A percentile compares a stretch with the other conserved stretches of the same genome.
phyloP scores from a whole-genome alignment of 2,888 invertebrate genomes.

The Yponomeuta evonymella region DNA sequence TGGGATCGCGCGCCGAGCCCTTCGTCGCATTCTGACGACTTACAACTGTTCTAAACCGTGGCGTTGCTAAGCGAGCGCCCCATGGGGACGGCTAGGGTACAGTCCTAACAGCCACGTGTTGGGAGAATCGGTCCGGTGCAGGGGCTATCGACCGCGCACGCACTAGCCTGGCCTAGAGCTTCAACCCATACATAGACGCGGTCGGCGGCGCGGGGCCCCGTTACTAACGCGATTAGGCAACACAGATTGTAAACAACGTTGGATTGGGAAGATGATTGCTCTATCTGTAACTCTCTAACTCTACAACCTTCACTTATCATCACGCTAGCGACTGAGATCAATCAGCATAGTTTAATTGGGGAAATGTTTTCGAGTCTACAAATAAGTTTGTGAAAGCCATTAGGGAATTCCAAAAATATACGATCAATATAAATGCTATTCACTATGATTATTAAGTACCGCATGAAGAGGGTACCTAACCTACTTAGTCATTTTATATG shows the following conservation, averaged over 20 bases:
- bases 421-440: not conserved
- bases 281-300: not conserved
- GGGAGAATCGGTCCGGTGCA: not conserved
- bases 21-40: not conserved
- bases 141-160: conserved; percentile 12
- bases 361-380: not conserved
- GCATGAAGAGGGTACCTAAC: not conserved
- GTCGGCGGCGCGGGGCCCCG: conserved; percentile 3
- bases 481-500: not conserved
- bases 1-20: conserved; percentile 9
- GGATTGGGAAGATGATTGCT: conserved; percentile 1
- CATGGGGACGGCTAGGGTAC: not conserved
- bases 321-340: not conserved
- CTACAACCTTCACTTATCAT: not conserved
- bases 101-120: not conserved
- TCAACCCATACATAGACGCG: not conserved
- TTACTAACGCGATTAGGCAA: conserved; percentile 9
- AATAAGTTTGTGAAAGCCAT: not conserved
- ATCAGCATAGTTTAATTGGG: not conserved
- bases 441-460: not conserved
- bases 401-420: not conserved
- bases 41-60: not conserved
- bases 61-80: not conserved
- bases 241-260: conserved; percentile 6
- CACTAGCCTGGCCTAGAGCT: conserved; percentile 13